Conservation (phyloP, 2,113 vertebrate genomes). For the Seriola rivoliana region DNA sequence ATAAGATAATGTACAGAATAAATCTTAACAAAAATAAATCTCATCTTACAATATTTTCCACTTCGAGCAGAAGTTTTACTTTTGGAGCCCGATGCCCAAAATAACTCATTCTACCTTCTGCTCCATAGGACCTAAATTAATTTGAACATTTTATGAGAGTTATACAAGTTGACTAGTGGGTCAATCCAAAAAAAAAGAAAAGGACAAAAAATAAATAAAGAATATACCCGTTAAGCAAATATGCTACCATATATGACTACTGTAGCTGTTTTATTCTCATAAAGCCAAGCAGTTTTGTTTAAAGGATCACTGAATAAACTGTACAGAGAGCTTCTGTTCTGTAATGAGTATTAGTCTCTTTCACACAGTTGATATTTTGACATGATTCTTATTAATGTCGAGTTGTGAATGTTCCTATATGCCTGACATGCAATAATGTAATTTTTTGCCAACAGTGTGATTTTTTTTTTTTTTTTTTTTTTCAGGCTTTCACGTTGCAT, state of each 20-base stretch:
- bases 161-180: not conserved
- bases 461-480: constrained; percentile 44
- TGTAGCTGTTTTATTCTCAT: not conserved
- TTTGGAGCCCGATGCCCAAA: not conserved
- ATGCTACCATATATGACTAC: not conserved
- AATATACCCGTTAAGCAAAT: not conserved
- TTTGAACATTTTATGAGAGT: not conserved
- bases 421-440: constrained; percentile 13
- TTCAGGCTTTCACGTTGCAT: constrained; percentile 30
- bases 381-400: constrained; percentile 24
- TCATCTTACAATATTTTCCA: not conserved
- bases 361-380: constrained; percentile 23
- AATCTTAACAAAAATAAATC: too few relatives aligned
- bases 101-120: not conserved
- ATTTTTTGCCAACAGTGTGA: not conserved
- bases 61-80: not conserved
- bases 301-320: not conserved
- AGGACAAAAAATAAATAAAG: not conserved
- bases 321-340: not conserved
- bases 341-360: constrained; percentile 4
- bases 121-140: not conserved
- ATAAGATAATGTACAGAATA: too few relatives aligned
- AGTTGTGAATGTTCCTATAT: constrained; percentile 25
- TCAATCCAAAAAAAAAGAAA: not conserved
- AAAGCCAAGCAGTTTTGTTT: constrained; percentile 1